Evolutionary conservation across 2,113 vertebrate genomes (phyloP).

Genomic region (Malurus cyaneus): DNA sequence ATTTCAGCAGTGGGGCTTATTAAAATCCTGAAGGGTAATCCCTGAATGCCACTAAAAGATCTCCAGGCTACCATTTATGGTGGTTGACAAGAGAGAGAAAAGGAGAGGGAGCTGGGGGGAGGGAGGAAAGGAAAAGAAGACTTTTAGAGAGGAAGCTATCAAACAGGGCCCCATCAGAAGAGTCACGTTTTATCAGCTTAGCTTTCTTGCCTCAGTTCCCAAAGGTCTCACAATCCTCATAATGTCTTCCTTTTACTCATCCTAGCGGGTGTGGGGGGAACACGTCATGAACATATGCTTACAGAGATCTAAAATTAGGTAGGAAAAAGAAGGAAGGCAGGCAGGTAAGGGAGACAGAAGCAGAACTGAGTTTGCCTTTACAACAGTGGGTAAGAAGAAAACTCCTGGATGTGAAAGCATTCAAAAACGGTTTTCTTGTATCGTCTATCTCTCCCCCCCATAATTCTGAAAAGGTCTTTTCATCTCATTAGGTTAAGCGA

Average conservation of each 20-base stretch:
- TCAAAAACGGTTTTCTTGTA: not conserved
- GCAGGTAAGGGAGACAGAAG: conserved; percentile 18
- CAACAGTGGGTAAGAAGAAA: not conserved
- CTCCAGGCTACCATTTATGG: conserved; percentile 86
- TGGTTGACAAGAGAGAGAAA: conserved; percentile 68
- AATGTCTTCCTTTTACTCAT: conserved; percentile 54
- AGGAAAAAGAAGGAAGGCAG: not conserved
- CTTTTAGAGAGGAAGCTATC: conserved; percentile 73
- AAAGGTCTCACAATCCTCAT: conserved; percentile 28
- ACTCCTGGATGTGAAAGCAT: conserved; percentile 29
- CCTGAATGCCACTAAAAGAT: conserved; percentile 80
- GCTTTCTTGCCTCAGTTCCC: conserved; percentile 64
- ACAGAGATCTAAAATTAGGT: not conserved
- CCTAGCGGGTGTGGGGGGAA: not conserved
- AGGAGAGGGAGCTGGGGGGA: not conserved
- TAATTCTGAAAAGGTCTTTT: conserved; percentile 82
- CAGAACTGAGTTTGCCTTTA: not conserved
- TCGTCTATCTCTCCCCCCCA: not conserved
- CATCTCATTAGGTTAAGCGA: conserved; percentile 96
- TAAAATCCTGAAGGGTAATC: conserved; percentile 88
- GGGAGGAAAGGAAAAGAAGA: conserved; percentile 18
- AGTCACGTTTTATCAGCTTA: conserved; percentile 72
- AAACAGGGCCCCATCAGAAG: conserved; percentile 67
- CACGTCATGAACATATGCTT: not conserved
- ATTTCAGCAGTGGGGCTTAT: conserved; percentile 78